Evolutionary conservation across 2,797 vertebrate genomes (phyloP), one percentile per base, ranked within the genome.

Genomic region (Anabacerthia variegaticeps): DNA sequence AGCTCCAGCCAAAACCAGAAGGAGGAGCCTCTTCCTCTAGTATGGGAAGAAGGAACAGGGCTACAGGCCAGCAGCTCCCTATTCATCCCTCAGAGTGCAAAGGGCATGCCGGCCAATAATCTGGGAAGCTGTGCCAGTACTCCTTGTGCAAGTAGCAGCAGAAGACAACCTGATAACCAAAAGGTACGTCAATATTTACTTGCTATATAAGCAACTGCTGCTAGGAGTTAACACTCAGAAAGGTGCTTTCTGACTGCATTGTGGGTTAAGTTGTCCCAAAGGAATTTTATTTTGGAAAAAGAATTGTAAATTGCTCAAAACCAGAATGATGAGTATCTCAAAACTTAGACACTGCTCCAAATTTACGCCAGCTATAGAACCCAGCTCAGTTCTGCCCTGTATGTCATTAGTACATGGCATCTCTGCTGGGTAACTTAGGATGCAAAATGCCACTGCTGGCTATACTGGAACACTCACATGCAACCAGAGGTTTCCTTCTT

Each of bases 111-210:
- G 2, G 62, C 24, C 76, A 74, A 15, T 1, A 20, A 72, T 2
- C 30, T 4, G 13, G 89, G 66, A 79, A 72, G 49, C 65, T 39
- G 36, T 24, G 94, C 94, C 93, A 92, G 95, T 2, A 44, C 69
- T 51, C 85, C 76, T 65, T 84, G 82, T 92, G 91, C 82, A 91
- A 94, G 87, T 27, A 84, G 91, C 71, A 65, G 34, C 1, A 56
- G 93, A 44, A 90, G 92, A 86, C 80, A n/a, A 80, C 65, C 92
- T 14, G 93, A 94, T 95, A 95, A 91, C 52, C 93, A 58, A 68
- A 85, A 92, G 85, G 93, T 86, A 84, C 9, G 2, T 86, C 96
- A 96, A 95, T 93, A 95, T 89, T 92, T 92, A 86, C 92, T 34
- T 10, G 7, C 82, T 43, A 10, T 34, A 85, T 8, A 77, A 93